Evolutionary conservation across 2,797 vertebrate species (phyloP), one percentile per base, ranked within the genome.

Genomic region (Oreochromis mossambicus): DNA sequence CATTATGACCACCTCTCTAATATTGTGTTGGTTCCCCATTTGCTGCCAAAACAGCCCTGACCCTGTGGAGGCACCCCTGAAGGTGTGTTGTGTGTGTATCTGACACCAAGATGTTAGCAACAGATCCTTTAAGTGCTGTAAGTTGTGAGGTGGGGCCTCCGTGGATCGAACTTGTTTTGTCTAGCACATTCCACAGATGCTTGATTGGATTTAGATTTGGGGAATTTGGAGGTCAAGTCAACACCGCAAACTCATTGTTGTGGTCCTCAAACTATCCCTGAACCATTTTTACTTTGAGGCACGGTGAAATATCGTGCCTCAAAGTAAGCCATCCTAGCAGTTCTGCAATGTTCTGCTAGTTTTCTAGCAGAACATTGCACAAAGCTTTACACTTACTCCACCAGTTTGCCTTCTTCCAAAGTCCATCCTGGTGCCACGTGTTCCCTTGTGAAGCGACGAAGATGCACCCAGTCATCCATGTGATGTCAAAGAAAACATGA

Each of bases 301-400:
- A 58, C 8, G 0, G 26, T 58, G 15, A 26, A 58, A 32, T 10
- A 58, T 10, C 8, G 2, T 61, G 32, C 56, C 26, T 26, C 26
- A 26, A 26, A 26, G 26, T 26, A 26, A 26, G 26, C 26, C 26
- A 26, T 26, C 26, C 26, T 26, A 26, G 26, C 26, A 26, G 26
- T 26, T 26, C 26, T 26, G 26, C 26, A 26, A 26, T 26, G 26
- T 26, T 26, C 4, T 26, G 26, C 26, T 26, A 26, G 32, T 36
- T 63, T 63, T 10, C 32, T 1, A n/a, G 6, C 1, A 36, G 17
- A 34, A 63, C 17, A 36, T n/a, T 36, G 58, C 32, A n/a, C 32
- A 63, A 63, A n/a, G 58, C 58, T 36, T 63, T n/a, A 63, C 58
- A n/a, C 32, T 63, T n/a, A 63, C 32, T 63, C 58, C 58, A 36